Base-by-base conservation (phyloP, 2,797 vertebrate genomes). In the Bradypodion pumilum region DNA sequence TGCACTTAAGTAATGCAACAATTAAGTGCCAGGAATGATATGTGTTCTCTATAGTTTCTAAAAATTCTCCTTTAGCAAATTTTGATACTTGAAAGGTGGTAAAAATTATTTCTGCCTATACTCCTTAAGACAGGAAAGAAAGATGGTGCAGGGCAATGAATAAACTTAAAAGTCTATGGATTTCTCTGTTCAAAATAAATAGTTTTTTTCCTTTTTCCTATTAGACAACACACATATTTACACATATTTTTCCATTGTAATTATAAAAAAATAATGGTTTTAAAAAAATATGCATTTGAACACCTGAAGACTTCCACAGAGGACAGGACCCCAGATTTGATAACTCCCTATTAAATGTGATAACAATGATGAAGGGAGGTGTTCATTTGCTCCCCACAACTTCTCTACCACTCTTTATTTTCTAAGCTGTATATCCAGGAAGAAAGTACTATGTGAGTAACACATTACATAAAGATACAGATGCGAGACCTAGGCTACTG, bases 191-290 rank as follows among this genome's bases (percentile, higher is more conserved):
- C 90, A 87, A 62, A 81, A 52, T 87, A 89, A 84, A 87, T 90
- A 93, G 92, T 90, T 89, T 87, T 87, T 90, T 91, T 93, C 1
- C 60, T 90, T 75, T 92, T 56, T 56, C 83, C 81, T 85, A 77
- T 86, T 81, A 84, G 88, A 92, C 85, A 82, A 65, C 84, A 89
- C 23, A 83, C 86, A 8, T 85, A 91, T 91, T 91, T 93, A 92
- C 76, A 90, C 73, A 88, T 15, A 84, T 12, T 27, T 44, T 88
- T 86, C 35, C 29, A 77, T 5, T 70, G 49, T 32, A 70, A 75
- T 84, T 80, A 88, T 60, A 84, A 69, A 90, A 92, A 90, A 56
- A 56, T 21, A 89, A 87, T 88, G 62, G 87, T 87, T 86, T 89
- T 49, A 60, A 82, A 72, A 90, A 90, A 56, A 56, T 56, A 89